Percentiles rank a stretch among this genome's conserved stretches.
Evolutionary conservation across 2,113 vertebrate genomes (phyloP).

Genomic region (Coptodon bakossiorum): DNA sequence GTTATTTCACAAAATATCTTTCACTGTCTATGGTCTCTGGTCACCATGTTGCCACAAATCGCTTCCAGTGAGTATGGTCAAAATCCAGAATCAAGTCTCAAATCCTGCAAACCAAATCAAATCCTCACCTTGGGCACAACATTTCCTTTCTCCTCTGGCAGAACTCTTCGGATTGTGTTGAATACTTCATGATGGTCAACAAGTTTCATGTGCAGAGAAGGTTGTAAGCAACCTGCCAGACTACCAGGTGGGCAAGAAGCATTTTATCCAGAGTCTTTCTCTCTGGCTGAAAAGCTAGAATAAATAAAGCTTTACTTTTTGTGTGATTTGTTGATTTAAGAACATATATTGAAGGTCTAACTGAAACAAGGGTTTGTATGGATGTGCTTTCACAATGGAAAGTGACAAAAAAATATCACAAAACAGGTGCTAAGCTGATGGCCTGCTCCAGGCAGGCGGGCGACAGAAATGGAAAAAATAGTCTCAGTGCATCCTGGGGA

Average conservation of each 20-base stretch:
- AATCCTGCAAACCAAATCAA: neutral
- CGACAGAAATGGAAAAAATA: neutral
- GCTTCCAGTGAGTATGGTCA: neutral
- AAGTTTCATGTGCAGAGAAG: neutral
- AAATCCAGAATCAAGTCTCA: neutral
- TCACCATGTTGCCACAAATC: neutral
- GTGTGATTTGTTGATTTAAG: neutral
- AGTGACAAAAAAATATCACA: neutral
- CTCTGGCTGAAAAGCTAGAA: neutral
- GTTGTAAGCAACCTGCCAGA: neutral
- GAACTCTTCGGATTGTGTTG: neutral
- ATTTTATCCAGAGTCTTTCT: neutral
- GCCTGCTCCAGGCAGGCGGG: neutral
- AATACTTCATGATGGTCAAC: neutral
- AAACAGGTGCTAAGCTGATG: neutral
- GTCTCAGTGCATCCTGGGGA: neutral
- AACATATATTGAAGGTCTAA: neutral
- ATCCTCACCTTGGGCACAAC: neutral
- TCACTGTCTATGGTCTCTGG: neutral
- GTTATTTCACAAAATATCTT: neutral
- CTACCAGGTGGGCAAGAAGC: neutral
- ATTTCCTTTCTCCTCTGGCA: neutral
- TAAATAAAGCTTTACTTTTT: neutral
- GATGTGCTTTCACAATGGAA: neutral
- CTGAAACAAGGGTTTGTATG: neutral